Base-by-base conservation (phyloP, 2,888 invertebrate genomes). In the Acleris holmiana region DNA sequence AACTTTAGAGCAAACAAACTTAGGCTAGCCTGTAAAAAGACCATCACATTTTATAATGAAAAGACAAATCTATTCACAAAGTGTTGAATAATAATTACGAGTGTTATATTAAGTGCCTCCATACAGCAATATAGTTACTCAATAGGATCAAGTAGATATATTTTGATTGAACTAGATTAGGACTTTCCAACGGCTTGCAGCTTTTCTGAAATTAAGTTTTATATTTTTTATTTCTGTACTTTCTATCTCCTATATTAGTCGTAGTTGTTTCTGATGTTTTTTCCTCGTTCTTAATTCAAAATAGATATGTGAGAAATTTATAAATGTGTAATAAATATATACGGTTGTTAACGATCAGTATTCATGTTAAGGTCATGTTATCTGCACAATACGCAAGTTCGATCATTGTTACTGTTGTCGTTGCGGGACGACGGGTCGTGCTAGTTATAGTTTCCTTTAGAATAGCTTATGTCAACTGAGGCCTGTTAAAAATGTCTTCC, bases 401-500 rank as follows among this genome's bases (percentile, higher is more conserved):
- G 21, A 64, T 59, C 51, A 49, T 65, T 60, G 50, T 59, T 65
- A 60, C 54, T 65, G 65, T 65, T 65, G 55, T 65, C 50, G 51
- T 56, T 64, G 41, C 46, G 23, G 18, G 44, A 47, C 53, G 46
- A 17, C 19, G 23, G 57, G 17, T 29, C 17, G 17, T 47, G 51
- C 25, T 18, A 46, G 54, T 51, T 58, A 49, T 51, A 35, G 29
- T 57, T 61, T 25, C 5, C 25, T 49, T 25, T 54, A 51, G 15
- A 8, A 60, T 15, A 15, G 13, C 13, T 35, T 13, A 13, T 23
- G 1, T 44, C 47, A 17, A 4, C 17, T 19, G 47, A 18, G 18
- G 47, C 19, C 47, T 35, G 13, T 47, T 18, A 47, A 17, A n/a
- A 19, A 47, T 47, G 47, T 47, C 90, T 90, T 90, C 90, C 90